These are phyloP conservation scores for Hystrix cristata DNA, from an alignment of 2,113 vertebrate species.

Conservation along the genomic window DNA sequence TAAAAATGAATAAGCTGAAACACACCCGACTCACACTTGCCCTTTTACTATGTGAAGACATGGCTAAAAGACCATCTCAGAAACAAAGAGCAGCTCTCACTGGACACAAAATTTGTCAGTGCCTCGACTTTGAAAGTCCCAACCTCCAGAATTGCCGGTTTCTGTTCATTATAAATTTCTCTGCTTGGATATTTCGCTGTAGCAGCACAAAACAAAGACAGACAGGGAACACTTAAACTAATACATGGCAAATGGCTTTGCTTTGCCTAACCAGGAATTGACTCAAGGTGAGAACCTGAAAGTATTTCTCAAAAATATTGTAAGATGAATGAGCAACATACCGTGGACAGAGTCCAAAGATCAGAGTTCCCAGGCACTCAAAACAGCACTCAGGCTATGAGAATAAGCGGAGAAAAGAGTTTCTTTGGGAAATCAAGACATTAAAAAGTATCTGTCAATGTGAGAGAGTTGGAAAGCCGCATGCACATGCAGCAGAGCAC, in stretches of 20 bases:
- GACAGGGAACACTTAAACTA: too few relatives aligned
- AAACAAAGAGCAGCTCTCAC: rapidly evolving
- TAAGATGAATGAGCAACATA: neutral
- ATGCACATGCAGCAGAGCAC: neutral
- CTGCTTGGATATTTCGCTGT: neutral
- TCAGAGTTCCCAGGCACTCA: neutral
- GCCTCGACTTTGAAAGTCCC: neutral
- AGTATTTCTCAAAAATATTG: neutral
- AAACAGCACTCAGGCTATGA: neutral
- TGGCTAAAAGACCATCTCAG: neutral
- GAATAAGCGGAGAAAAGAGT: neutral
- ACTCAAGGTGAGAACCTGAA: neutral
- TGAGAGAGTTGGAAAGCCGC: neutral
- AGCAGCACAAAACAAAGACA: neutral
- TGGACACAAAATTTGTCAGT: neutral
- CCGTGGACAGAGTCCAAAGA: neutral
- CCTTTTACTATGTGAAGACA: neutral
- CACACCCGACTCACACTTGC: rapidly evolving
- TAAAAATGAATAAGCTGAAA: neutral
- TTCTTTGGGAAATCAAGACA: neutral
- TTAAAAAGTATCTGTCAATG: neutral
- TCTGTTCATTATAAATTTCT: neutral
- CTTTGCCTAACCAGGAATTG: neutral
- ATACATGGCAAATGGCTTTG: neutral
- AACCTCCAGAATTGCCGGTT: neutral